Evolutionary conservation across 2,888 invertebrate genomes (phyloP).

Genomic region (Clanis bilineata): DNA sequence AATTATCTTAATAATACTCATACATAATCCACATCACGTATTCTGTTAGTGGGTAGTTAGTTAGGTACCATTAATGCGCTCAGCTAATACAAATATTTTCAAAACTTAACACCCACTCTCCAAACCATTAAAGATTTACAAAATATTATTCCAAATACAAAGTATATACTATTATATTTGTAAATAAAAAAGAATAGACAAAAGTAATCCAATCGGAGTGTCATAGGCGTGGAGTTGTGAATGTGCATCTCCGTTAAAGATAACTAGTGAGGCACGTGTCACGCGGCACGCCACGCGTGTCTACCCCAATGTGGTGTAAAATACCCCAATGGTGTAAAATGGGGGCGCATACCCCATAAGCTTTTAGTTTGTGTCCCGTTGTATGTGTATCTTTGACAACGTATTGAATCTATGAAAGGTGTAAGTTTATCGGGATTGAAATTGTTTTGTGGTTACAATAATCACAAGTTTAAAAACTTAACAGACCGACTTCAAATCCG

Average conservation of each 20-base stretch:
- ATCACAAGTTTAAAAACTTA: too few species aligned
- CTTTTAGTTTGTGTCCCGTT: background rate
- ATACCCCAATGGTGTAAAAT: slow-evolving; percentile 54
- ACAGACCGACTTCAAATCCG: too few species aligned
- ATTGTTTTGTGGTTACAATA: too few species aligned
- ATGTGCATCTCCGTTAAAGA: slow-evolving; percentile 72
- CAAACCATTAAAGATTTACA: background rate
- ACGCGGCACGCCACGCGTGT: slow-evolving; percentile 70
- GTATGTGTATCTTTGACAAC: background rate
- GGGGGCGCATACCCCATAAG: slow-evolving; percentile 35
- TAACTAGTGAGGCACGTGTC: slow-evolving; percentile 71
- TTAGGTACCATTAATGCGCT: too few species aligned
- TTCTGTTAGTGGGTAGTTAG: too few species aligned
- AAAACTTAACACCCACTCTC: background rate
- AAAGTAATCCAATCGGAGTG: slow-evolving; percentile 70
- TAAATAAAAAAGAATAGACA: slow-evolving; percentile 22
- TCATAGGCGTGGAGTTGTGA: slow-evolving; percentile 68
- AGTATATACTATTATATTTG: background rate
- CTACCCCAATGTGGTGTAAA: slow-evolving; percentile 54
- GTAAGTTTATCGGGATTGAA: too few species aligned
- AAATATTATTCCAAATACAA: background rate
- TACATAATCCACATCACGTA: too few species aligned
- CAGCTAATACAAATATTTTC: background rate
- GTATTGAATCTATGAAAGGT: background rate
- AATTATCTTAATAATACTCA: too few species aligned